Conservation (phyloP, 2,888 invertebrate genomes). For the Esperia sulphurella region DNA sequence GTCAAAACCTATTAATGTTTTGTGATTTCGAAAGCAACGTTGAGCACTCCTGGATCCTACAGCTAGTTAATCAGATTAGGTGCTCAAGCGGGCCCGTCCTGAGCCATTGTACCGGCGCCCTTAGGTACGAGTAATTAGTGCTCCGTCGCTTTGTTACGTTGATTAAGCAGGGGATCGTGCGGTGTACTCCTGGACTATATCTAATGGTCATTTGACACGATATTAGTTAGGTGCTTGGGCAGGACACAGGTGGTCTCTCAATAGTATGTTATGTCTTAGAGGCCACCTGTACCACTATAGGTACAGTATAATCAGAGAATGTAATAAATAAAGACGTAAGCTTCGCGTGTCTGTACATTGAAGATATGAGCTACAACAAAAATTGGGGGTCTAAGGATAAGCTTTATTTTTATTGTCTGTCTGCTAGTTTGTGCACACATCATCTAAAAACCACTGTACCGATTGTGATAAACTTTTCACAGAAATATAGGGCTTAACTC, state of each 20-base stretch:
- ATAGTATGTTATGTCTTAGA: too few species aligned
- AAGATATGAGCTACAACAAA: too few species aligned
- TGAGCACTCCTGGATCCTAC: not conserved
- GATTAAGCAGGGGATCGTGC: slow-evolving; percentile 12
- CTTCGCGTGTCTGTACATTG: too few species aligned
- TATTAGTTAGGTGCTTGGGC: not conserved
- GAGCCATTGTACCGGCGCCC: not conserved
- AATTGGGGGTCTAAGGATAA: too few species aligned
- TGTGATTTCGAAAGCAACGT: not conserved
- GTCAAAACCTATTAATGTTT: too few species aligned
- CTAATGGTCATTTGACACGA: not conserved
- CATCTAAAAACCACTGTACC: too few species aligned
- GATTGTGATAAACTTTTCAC: too few species aligned
- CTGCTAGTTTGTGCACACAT: too few species aligned
- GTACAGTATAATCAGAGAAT: not conserved
- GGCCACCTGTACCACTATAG: not conserved
- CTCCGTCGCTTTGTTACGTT: slow-evolving; percentile 16
- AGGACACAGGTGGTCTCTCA: too few species aligned
- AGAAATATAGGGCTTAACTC: too few species aligned
- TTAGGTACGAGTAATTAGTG: slow-evolving; percentile 17
- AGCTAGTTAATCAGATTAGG: slow-evolving; percentile 22
- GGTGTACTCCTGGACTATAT: not conserved
- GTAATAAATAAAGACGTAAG: too few species aligned
- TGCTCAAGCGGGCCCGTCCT: slow-evolving; percentile 20
- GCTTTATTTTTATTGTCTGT: too few species aligned